A percentile compares a stretch with the other conserved stretches of the same genome.
Conservation (phyloP, 1,140 invertebrate species). For the Portunus trituberculatus region DNA sequence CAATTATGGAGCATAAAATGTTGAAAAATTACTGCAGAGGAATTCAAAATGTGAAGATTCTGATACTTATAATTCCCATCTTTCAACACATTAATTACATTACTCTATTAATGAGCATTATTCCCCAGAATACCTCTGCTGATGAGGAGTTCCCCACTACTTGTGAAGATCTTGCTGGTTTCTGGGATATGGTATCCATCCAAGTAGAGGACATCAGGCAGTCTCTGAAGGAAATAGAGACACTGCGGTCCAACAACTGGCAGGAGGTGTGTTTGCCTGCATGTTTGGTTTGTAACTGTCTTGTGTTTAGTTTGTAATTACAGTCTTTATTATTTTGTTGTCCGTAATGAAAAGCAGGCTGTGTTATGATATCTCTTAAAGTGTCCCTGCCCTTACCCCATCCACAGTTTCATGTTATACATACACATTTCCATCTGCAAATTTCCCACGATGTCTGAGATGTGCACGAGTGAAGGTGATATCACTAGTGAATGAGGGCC, state of each 20-base stretch:
- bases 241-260: conserved; percentile 88
- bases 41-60: background rate
- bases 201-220: conserved; percentile 91
- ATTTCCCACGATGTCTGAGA: background rate
- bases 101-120: background rate
- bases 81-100: background rate
- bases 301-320: background rate
- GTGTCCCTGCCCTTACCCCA: too few relatives aligned
- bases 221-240: conserved; percentile 89
- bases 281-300: background rate
- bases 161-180: conserved; percentile 93
- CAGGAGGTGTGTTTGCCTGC: conserved; percentile 79
- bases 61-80: background rate
- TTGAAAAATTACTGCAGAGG: background rate
- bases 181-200: conserved; percentile 98
- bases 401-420: too few relatives aligned
- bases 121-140: conserved; percentile 47
- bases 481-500: too few relatives aligned
- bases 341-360: background rate
- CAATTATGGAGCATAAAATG: background rate
- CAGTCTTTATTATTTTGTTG: background rate
- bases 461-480: background rate
- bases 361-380: background rate
- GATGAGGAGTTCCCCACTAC: conserved; percentile 93
- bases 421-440: too few relatives aligned